Conservation (phyloP, 2,797 vertebrate species). For the Tadarida brasiliensis region DNA sequence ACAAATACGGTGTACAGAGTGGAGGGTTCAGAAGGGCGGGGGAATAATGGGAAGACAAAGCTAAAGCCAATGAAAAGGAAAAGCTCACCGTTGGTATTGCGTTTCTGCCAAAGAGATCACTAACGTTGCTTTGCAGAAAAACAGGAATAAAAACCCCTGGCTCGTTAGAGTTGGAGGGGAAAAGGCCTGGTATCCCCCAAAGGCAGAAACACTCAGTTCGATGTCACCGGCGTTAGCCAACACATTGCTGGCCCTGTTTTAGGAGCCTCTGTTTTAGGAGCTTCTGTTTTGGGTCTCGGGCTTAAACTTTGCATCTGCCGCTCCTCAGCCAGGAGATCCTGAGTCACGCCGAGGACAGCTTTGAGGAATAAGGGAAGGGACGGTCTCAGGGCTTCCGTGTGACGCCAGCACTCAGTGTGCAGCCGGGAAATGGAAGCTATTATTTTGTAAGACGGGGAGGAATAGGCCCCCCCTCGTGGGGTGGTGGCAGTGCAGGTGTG, state of each 20-base stretch:
- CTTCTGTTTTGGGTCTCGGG: not conserved
- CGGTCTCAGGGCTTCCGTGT: not conserved
- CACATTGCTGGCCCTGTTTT: not conserved
- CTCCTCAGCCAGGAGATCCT: not conserved
- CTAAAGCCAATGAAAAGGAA: slow-evolving; percentile 37
- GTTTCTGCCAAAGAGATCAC: slow-evolving; percentile 34
- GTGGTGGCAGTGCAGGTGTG: not conserved
- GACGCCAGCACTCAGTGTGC: accelerated
- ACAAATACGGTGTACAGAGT: not conserved
- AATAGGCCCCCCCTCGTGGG: not conserved
- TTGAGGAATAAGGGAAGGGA: not conserved
- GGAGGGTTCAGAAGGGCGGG: not conserved
- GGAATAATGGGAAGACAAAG: slow-evolving; percentile 20
- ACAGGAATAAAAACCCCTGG: not conserved
- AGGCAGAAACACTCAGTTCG: not conserved
- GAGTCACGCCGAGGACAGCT: not conserved
- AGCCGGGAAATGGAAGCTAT: not conserved
- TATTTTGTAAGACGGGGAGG: not conserved
- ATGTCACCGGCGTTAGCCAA: not conserved
- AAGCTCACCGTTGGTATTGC: accelerated
- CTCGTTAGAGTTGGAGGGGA: not conserved
- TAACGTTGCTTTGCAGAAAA: not conserved
- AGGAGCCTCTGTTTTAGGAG: not conserved
- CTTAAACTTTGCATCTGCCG: not conserved
- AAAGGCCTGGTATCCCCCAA: not conserved